Conservation (phyloP, 2,888 invertebrate genomes). For the Eupithecia inturbata region DNA sequence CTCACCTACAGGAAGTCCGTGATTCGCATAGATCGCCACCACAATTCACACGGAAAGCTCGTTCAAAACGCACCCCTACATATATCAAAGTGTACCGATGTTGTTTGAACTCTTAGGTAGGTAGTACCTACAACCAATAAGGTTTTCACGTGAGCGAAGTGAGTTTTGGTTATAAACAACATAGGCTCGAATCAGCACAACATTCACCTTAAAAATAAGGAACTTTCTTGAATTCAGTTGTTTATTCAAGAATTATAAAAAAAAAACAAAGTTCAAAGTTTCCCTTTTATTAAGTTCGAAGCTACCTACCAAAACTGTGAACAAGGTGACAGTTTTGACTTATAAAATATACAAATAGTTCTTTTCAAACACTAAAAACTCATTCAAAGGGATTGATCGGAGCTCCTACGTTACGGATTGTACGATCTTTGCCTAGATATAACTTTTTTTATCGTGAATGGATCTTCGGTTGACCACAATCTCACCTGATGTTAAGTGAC, state of each 20-base stretch:
- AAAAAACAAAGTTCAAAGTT: no score
- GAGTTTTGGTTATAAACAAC: not conserved
- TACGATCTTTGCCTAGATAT: not conserved
- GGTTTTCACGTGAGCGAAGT: slow-evolving; percentile 17
- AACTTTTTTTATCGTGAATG: not conserved
- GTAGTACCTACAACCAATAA: slow-evolving; percentile 13
- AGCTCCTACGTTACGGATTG: no score
- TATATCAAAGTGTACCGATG: slow-evolving; percentile 21
- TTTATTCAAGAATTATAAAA: no score
- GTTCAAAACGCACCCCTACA: not conserved
- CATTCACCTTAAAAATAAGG: not conserved
- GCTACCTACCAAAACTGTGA: no score
- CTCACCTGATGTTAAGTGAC: not conserved
- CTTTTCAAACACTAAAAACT: not conserved
- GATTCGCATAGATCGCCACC: not conserved
- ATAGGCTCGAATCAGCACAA: not conserved
- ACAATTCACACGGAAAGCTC: not conserved
- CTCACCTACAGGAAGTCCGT: not conserved
- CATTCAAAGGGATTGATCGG: no score
- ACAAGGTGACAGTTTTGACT: not conserved
- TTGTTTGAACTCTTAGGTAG: slow-evolving; percentile 19
- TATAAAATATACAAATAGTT: not conserved
- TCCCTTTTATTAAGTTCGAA: no score
- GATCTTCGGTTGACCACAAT: no score
- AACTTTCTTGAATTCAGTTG: not conserved